Conservation (phyloP, 2,888 invertebrate species). For the Papilio gigon region DNA sequence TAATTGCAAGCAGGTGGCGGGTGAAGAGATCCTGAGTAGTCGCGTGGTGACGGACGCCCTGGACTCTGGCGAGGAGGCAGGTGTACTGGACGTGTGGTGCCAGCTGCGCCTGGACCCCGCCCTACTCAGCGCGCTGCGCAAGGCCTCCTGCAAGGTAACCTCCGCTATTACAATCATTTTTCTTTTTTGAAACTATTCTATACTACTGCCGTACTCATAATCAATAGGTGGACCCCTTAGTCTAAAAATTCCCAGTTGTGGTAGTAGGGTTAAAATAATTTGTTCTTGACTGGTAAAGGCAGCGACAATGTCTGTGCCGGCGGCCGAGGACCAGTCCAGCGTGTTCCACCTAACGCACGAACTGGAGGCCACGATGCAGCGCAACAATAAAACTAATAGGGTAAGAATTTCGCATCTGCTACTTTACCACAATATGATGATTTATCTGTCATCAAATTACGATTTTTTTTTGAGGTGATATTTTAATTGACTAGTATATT, state of each 20-base stretch:
- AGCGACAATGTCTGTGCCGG: background rate
- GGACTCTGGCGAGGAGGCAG: constrained; percentile 55
- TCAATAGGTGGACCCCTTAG: background rate
- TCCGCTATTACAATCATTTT: background rate
- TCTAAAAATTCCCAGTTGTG: background rate
- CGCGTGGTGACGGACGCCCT: constrained; percentile 36
- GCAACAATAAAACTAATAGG: constrained; percentile 9
- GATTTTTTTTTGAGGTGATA: background rate
- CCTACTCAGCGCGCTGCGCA: constrained; percentile 45
- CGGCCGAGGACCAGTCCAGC: constrained; percentile 15
- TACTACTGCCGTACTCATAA: too few species aligned
- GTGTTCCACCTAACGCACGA: constrained; percentile 22
- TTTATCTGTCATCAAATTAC: too few species aligned
- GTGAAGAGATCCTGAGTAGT: constrained; percentile 45
- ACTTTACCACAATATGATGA: too few species aligned
- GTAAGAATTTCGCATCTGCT: constrained; percentile 2
- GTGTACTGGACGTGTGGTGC: constrained; percentile 67
- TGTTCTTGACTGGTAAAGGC: background rate
- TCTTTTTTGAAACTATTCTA: background rate
- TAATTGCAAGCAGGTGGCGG: constrained; percentile 48
- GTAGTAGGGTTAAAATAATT: too few species aligned
- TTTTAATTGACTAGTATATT: background rate
- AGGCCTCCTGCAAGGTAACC: constrained; percentile 41
- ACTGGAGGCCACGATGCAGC: background rate
- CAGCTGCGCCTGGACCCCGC: constrained; percentile 52